Evolutionary conservation across 2,797 vertebrate genomes (phyloP), one percentile per base, ranked within the genome.

Genomic region (Cossypha heuglini): DNA sequence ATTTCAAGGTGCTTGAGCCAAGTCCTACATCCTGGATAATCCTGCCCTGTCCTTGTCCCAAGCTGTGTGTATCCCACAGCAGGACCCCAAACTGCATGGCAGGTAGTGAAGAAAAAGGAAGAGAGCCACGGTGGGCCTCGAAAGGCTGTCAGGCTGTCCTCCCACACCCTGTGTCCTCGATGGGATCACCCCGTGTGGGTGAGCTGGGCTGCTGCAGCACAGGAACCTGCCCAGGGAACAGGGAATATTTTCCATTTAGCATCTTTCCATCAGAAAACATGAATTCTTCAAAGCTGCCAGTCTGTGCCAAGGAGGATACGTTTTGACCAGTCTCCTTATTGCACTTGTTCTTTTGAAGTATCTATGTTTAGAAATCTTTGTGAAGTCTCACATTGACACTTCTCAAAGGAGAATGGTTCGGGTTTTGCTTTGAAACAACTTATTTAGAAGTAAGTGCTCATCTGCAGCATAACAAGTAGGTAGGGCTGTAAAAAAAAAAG

Each of bases 341-440:
- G 62, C 93, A 72, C 76, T 95, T 72, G 54, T 75, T 94, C 93
- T 90, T 94, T 94, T 96, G 93, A 97, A 93, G 91, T 69, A 43
- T 57, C 93, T 97, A 83, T 94, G 78, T 95, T 96, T 96, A 94
- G 96, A 94, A 93, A 90, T 96, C 91, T 94, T 95, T 97, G 93
- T 96, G 94, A 97, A 94, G 85, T 84, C 76, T 91, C 1, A 4
- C 87, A 75, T 7, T 94, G 96, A 88, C 76, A 72, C 90, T 95
- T 94, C 54, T 94, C 76, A 91, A 69, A 94, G 88, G 49, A 91
- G 76, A 94, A 89, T 92, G 78, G 77, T 43, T 92, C 0, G 0
- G 15, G 37, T 92, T 91, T 88, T 76, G 43, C 94, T 94, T 94
- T 95, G 90, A 91, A 93, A 94, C 38, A 90, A 83, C 64, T 96